Conservation (phyloP, 1,140 invertebrate species). For the Camponotus pennsylvanicus region DNA sequence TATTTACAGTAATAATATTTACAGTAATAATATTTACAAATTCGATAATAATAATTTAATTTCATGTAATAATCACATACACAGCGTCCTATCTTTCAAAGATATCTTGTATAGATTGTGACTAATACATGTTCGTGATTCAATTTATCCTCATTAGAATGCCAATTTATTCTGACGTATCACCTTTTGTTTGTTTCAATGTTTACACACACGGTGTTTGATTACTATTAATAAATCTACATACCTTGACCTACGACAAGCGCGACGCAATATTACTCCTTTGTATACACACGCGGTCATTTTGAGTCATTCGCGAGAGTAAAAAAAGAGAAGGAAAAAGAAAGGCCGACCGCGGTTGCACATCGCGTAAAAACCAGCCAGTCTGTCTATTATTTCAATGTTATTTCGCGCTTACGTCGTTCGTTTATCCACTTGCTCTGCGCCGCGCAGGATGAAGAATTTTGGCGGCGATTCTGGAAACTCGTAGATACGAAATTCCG, state of each 20-base stretch:
- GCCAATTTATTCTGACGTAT: neutral
- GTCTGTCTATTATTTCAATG: slow-evolving; percentile 31
- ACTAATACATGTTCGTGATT: neutral
- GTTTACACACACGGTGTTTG: neutral
- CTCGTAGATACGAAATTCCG: neutral
- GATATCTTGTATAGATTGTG: no score
- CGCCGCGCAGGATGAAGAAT: neutral
- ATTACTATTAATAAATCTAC: slow-evolving; percentile 4
- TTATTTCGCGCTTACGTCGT: slow-evolving; percentile 52
- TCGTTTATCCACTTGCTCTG: neutral
- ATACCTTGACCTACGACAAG: slow-evolving; percentile 40
- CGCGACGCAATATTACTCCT: neutral
- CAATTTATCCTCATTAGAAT: neutral
- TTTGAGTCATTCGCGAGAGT: neutral
- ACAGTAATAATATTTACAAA: no score
- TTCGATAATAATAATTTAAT: no score
- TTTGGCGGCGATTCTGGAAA: slow-evolving; percentile 1
- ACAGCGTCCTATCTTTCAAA: no score
- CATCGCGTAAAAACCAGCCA: slow-evolving; percentile 39
- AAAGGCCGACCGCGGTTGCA: slow-evolving; percentile 2
- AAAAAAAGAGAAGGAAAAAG: neutral
- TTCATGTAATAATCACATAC: no score
- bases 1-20: no score
- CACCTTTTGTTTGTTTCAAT: slow-evolving; percentile 12
- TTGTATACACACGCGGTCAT: neutral